Base-by-base conservation (phyloP, 2,888 invertebrate genomes). In the Acleris holmiana region DNA sequence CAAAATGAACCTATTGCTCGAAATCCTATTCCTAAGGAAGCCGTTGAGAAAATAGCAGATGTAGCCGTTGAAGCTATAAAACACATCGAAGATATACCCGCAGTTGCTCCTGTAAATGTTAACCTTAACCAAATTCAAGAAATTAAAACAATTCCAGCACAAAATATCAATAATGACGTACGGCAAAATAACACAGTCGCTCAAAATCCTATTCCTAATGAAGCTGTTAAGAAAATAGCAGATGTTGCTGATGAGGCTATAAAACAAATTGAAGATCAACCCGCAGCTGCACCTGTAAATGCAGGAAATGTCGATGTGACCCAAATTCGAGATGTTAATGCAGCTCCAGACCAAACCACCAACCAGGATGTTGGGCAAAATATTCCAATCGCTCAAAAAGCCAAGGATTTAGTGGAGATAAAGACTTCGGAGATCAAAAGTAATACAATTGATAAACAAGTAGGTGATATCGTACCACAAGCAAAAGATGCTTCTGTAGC, bases 31-130 rank as follows among this genome's bases (percentile, higher is more conserved):
- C 25, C 13, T 35, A 51, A 51, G 13, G 18, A 51, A 5, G 29
- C 71, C 18, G 59, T 57, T 17, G 78, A 75, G 13, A 80, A 79
- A 50, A 80, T 84, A 55, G 69, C 68, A 10, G 82, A 84, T 18
- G 63, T 60, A 8, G 64, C 57, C 2, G 61, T 57, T 15, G 55
- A 68, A 53, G 60, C 55, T 18, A 65, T 60, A n/a, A 67, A 66
- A 35, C 57, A 62, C 29, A 67, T 67, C 8, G 54, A 58, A 64
- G 60, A 65, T 13, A 61, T 61, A 57, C 77, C 75, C 13, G 29
- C 29, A 29, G 8, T 5, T 29, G 29, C 8, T 2, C 29, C 29
- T 8, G 29, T 29, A 2, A 29, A 29, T 29, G 29, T 29, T 3
- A 29, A 35, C 10, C 17, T 29, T 3, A 29, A 35, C 10, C 17